These are phyloP conservation scores for Rotaria magnacalcarata DNA, from an alignment of 2,888 invertebrate species.

Conservation along the genomic window DNA sequence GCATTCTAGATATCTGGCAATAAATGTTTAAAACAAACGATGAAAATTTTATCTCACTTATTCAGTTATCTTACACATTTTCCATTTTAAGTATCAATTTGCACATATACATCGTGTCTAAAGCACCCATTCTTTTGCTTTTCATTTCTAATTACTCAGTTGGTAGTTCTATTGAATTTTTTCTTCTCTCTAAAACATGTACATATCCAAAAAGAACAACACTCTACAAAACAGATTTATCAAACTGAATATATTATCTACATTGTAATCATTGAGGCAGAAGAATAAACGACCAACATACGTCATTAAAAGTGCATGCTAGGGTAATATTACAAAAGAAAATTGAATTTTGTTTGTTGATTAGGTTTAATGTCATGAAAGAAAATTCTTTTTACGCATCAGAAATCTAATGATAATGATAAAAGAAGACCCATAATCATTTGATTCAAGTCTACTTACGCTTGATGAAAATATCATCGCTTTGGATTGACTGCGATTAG, in stretches of 20 bases:
- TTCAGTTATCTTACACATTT: background rate
- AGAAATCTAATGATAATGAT: too few relatives aligned
- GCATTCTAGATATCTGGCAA: too few relatives aligned
- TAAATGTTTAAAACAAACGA: too few relatives aligned
- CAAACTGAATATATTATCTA: background rate
- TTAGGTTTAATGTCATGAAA: background rate
- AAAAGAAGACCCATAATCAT: too few relatives aligned
- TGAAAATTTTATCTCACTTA: too few relatives aligned
- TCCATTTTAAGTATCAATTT: background rate
- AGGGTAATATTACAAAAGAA: too few relatives aligned
- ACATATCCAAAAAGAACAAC: background rate
- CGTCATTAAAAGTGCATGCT: background rate
- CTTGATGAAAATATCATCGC: background rate
- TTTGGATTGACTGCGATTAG: slow-evolving; percentile 32
- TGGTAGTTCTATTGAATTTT: background rate
- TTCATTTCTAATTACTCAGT: background rate
- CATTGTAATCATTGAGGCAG: background rate
- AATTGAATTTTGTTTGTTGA: background rate
- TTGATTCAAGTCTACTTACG: background rate
- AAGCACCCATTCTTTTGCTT: background rate
- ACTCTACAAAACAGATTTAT: background rate
- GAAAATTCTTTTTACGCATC: background rate
- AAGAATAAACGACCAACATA: background rate
- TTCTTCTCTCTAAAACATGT: background rate
- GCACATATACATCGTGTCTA: background rate